Evolutionary conservation across 2,888 invertebrate genomes (phyloP), one percentile per base, ranked within the genome.

Genomic region (Antitype chi): DNA sequence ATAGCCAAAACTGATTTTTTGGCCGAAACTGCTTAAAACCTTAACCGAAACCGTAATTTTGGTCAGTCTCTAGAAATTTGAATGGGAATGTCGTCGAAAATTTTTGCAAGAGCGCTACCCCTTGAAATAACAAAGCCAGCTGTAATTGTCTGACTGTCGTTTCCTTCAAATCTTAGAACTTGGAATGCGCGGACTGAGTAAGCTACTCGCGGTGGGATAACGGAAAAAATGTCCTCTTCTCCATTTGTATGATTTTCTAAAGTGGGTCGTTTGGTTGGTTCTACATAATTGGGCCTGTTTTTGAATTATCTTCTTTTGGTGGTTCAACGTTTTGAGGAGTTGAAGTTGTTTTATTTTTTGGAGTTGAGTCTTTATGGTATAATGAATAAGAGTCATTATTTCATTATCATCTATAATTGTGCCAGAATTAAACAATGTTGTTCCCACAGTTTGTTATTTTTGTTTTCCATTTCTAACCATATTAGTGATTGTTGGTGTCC

Each of bases 61-160:
- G n/a, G 11, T n/a, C 7, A 4, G 1, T 13, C 59, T 38, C 59
- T 68, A 38, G 4, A 59, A 57, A 68, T 85, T 86, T 82, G 78
- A 89, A 87, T 72, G 78, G 75, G 57, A 52, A 75, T 57, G 38
- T 80, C 83, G n/a, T 82, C 78, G 70, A 81, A 83, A 79, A 57
- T 60, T 81, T 85, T 83, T 71, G 55, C 78, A 68, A 88, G 82
- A 84, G 74, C 73, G 78, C 79, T 77, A 89, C 82, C 85, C 84
- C 85, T 86, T 89, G 72, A 81, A 78, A 84, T 87, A 89, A 90
- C 89, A 89, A 90, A 87, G 87, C 73, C 82, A 53, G 68, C 80
- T 78, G 91, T 89, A 89, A 90, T 90, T 85, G 87, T 87, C 82
- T 82, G 85, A 63, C 82, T 79, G 87, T 82, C 85, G 87, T 86